Percentiles rank a stretch among this genome's conserved stretches.
These are phyloP conservation scores for Drosophila subquinaria DNA, from an alignment of 2,888 invertebrate genomes.

Conservation along the genomic window DNA sequence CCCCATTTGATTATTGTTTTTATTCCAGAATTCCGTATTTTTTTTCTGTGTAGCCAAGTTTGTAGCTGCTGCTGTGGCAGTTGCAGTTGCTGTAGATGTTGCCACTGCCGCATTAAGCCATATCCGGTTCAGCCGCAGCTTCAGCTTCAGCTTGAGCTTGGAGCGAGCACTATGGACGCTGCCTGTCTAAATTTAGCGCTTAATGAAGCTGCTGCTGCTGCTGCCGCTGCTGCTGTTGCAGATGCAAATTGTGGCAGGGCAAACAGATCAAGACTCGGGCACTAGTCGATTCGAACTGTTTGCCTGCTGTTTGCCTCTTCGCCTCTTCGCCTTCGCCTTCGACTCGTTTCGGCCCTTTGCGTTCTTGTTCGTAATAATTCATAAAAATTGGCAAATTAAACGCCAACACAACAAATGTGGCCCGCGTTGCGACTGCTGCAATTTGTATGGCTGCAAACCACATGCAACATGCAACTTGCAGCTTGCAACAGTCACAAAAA, in stretches of 20 bases:
- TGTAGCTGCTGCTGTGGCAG: slow-evolving; percentile 37
- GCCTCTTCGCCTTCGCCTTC: too few species aligned
- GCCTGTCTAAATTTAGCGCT: slow-evolving; percentile 79
- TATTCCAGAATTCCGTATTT: neutral
- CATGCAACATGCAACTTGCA: neutral
- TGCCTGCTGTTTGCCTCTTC: slow-evolving; percentile 3
- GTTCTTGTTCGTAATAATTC: slow-evolving; percentile 64
- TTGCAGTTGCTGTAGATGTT: slow-evolving; percentile 42
- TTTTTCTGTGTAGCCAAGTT: slow-evolving; percentile 24
- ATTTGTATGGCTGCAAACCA: slow-evolving; percentile 56
- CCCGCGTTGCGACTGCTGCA: slow-evolving; percentile 69
- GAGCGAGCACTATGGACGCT: slow-evolving; percentile 66
- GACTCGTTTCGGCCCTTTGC: slow-evolving; percentile 23
- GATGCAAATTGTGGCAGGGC: slow-evolving; percentile 64
- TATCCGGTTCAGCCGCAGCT: slow-evolving; percentile 80
- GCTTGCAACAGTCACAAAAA: slow-evolving; percentile 6
- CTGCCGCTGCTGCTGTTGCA: slow-evolving; percentile 38
- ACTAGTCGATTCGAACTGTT: slow-evolving; percentile 8
- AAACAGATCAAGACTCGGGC: slow-evolving; percentile 60
- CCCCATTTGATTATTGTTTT: neutral
- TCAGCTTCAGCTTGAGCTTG: slow-evolving; percentile 46
- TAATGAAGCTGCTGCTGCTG: slow-evolving; percentile 74
- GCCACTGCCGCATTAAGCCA: slow-evolving; percentile 75
- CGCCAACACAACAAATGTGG: slow-evolving; percentile 78
- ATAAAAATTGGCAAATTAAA: slow-evolving; percentile 82